Conservation (phyloP, 2,888 invertebrate genomes). For the Agonum fuliginosum region DNA sequence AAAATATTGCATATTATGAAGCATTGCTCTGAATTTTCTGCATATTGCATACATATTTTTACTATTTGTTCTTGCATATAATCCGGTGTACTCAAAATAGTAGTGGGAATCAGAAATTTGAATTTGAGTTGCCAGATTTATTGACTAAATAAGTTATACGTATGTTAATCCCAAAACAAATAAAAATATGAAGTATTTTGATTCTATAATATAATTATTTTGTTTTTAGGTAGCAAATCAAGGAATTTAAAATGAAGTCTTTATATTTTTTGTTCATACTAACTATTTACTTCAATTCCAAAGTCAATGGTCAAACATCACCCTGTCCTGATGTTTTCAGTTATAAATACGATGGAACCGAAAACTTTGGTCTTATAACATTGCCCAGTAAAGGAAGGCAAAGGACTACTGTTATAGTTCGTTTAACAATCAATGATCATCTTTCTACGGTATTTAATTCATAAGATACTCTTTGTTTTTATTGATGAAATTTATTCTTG, state of each 20-base stretch:
- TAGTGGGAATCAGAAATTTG: too few species aligned
- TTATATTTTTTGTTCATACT: neutral
- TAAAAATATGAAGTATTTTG: too few species aligned
- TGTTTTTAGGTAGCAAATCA: neutral
- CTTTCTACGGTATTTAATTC: neutral
- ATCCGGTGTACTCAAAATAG: too few species aligned
- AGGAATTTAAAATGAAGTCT: neutral
- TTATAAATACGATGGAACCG: neutral
- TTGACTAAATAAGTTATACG: too few species aligned
- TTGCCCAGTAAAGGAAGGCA: neutral
- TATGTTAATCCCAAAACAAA: too few species aligned
- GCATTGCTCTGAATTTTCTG: too few species aligned
- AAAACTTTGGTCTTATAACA: neutral
- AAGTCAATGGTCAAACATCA: neutral
- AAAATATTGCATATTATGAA: too few species aligned
- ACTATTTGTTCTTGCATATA: too few species aligned
- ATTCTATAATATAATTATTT: neutral
- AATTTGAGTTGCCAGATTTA: too few species aligned
- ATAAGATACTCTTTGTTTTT: neutral
- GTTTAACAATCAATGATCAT: neutral
- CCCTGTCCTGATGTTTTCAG: constrained; percentile 4
- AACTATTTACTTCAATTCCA: neutral
- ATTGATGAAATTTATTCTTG: too few species aligned
- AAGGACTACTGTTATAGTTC: neutral
- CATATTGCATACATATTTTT: too few species aligned